Base-by-base conservation (phyloP, 2,888 invertebrate species). In the Ormyrus rosae region DNA sequence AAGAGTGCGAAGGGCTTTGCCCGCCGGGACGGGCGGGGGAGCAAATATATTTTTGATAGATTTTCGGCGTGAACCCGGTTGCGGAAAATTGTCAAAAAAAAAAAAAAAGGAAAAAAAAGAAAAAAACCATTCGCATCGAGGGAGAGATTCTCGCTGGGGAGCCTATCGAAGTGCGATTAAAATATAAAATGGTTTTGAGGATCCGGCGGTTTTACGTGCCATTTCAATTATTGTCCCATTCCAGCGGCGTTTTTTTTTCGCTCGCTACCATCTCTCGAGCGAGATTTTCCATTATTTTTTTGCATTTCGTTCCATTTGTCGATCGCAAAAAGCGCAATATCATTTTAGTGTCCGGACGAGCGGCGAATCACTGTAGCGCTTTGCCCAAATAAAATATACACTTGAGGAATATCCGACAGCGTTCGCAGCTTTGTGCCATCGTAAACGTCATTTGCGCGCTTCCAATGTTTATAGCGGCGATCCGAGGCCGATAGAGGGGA, bases 131-230 rank as follows among this genome's bases (percentile, higher is more conserved):
- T 84, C 81, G 84, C 82, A 85, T 80, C 83, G 83, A 81, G 82
- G 82, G 78, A 60, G 51, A 65, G 77, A 81, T 78, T 84, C 83
- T 83, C 83, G 80, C 82, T 78, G 76, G 80, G 81, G 82, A 82
- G 81, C 78, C 86, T 86, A 88, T 87, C 85, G 86, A 84, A 85
- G 86, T 80, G 86, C 88, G 87, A 88, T 88, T 88, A 88, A 88
- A 88, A 88, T 87, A 88, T 88, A 87, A 89, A 88, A 88, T 86
- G 87, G 86, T 88, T 87, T 86, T 85, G 87, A 87, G 87, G 87
- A 87, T 86, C 88, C 86, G 86, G 86, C 85, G 87, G 88, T 88
- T 88, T 88, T 88, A 88, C 88, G 87, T 86, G 88, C 86, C 86
- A 87, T 88, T 88, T 88, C 89, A 88, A 88, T 88, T 88, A 88